phyloP scores from a whole-genome alignment of 2,888 invertebrate species.

The Augochlorella aurata region DNA sequence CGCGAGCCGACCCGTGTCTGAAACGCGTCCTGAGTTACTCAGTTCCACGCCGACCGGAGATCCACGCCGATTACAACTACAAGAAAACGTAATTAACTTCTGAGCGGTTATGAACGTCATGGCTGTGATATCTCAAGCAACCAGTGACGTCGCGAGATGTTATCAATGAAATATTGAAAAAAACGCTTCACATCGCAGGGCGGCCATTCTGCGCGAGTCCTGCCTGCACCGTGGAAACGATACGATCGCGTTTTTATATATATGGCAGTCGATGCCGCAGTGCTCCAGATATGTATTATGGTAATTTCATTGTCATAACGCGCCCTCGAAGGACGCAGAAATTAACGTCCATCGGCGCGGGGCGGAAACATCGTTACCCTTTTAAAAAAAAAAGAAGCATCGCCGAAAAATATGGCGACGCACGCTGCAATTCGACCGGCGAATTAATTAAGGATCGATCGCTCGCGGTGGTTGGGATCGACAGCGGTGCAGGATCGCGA shows the following conservation, averaged over 20 bases:
- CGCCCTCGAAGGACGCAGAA: not conserved
- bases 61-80: not conserved
- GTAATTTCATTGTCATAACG: conserved; percentile 34
- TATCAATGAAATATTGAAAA: conserved; percentile 37
- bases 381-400: not conserved
- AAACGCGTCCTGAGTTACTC: not conserved
- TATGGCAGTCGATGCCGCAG: conserved; percentile 13
- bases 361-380: conserved; percentile 17
- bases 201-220: not conserved
- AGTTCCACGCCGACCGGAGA: not conserved
- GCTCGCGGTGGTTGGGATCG: conserved; percentile 31
- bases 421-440: not conserved
- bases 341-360: not conserved
- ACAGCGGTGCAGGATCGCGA: conserved; percentile 34
- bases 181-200: conserved; percentile 19
- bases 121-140: conserved; percentile 41
- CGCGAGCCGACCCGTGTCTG: not conserved
- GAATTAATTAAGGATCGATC: conserved; percentile 36
- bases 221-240: conserved; percentile 25
- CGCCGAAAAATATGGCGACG: not conserved
- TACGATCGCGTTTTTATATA: conserved; percentile 42
- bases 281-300: conserved; percentile 42
- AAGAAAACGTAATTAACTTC: conserved; percentile 29
- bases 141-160: conserved; percentile 36
- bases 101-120: conserved; percentile 21